A percentile compares a stretch with the other conserved stretches of the same genome.
phyloP scores from a whole-genome alignment of 2,113 vertebrate genomes.

The Leptosomus discolor region DNA sequence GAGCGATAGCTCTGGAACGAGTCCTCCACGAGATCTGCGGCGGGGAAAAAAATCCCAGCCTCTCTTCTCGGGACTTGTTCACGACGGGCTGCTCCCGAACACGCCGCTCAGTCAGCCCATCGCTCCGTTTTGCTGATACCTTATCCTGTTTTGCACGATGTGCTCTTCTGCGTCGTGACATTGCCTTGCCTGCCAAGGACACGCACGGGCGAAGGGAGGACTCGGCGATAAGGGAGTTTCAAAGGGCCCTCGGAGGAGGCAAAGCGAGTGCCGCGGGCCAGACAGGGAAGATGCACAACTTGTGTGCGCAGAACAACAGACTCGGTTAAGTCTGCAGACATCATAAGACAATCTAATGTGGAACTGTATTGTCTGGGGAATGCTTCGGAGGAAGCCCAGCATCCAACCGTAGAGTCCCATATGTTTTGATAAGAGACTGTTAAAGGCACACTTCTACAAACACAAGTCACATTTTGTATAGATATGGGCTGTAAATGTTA shows the following conservation, averaged over 20 bases:
- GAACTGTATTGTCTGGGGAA: background rate
- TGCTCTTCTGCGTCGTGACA: background rate
- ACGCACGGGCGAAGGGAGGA: background rate
- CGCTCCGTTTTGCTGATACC: background rate
- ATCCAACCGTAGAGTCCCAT: background rate
- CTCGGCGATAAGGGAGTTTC: background rate
- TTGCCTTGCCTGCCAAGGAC: background rate
- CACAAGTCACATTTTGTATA: background rate
- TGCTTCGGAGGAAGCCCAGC: background rate
- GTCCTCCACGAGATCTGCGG: background rate
- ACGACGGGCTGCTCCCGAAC: background rate
- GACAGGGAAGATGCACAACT: background rate
- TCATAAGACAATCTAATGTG: background rate
- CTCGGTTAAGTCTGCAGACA: background rate
- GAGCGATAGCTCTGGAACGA: rapidly evolving
- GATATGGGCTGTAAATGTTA: background rate
- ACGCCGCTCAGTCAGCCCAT: background rate
- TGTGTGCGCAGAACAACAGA: background rate
- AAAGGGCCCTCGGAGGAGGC: background rate
- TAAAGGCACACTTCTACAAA: background rate
- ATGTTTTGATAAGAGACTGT: background rate
- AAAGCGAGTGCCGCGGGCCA: background rate
- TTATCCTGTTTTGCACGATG: background rate
- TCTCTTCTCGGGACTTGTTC: background rate
- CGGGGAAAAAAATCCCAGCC: background rate